A percentile compares a stretch with the other conserved stretches of the same genome.
phyloP scores from a whole-genome alignment of 2,888 invertebrate species.

The Phortica magna region DNA sequence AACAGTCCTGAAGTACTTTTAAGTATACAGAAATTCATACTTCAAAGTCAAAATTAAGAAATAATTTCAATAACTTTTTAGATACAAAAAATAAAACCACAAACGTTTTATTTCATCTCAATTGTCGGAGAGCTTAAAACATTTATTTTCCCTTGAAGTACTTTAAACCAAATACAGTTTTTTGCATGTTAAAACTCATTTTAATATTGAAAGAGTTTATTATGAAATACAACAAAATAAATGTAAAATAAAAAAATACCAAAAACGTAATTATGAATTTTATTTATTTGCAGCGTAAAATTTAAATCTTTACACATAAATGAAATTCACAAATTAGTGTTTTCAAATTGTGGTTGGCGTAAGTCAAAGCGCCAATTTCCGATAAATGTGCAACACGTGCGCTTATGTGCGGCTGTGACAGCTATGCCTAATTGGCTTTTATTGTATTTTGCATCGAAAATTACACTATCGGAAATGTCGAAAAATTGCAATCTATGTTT shows the following conservation, averaged over 20 bases:
- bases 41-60: not conserved
- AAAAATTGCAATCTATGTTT: too few species aligned
- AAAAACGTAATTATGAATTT: constrained; percentile 9
- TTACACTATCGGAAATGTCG: not conserved
- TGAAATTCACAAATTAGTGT: not conserved
- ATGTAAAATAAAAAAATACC: constrained; percentile 13
- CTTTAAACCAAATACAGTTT: not conserved
- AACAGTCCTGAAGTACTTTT: not conserved
- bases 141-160: not conserved
- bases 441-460: not conserved
- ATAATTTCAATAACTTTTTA: not conserved
- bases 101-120: not conserved
- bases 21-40: constrained; percentile 23
- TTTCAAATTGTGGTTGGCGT: not conserved
- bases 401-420: constrained; percentile 2
- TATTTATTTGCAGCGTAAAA: not conserved
- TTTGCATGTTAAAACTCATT: constrained; percentile 28
- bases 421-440: not conserved
- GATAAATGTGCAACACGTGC: too few species aligned
- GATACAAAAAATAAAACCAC: constrained; percentile 15
- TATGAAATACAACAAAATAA: not conserved
- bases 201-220: not conserved
- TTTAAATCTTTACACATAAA: not conserved
- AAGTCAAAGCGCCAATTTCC: too few species aligned
- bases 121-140: not conserved